These are phyloP conservation scores for Ceratothoa steindachneri DNA, from an alignment of 2,888 invertebrate species.

Conservation along the genomic window DNA sequence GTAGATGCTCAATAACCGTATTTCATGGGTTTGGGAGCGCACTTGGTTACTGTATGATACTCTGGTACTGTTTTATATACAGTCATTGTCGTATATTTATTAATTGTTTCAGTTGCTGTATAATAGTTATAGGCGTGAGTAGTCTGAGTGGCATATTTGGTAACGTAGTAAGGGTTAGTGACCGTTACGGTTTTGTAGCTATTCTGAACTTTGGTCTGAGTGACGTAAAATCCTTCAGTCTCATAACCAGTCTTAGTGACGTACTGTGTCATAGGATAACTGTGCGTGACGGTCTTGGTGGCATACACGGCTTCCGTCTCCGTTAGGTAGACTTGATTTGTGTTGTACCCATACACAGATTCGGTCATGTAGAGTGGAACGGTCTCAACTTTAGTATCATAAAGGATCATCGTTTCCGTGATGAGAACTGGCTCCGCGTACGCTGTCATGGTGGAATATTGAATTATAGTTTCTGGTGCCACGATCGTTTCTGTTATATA, in stretches of 20 bases:
- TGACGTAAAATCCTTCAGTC: slow-evolving; percentile 44
- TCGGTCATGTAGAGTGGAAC: slow-evolving; percentile 42
- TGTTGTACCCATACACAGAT: slow-evolving; percentile 42
- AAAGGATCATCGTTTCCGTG: slow-evolving; percentile 41
- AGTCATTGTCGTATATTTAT: slow-evolving; percentile 41
- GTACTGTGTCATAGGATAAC: slow-evolving; percentile 41
- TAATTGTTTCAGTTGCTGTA: slow-evolving; percentile 35
- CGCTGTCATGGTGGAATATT: slow-evolving; percentile 46
- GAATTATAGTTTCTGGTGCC: slow-evolving; percentile 43
- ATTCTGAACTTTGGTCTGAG: slow-evolving; percentile 45
- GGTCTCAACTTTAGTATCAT: slow-evolving; percentile 44
- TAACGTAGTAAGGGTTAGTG: slow-evolving; percentile 45
- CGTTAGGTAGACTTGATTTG: slow-evolving; percentile 40
- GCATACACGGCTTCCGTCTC: slow-evolving; percentile 40
- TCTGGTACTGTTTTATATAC: slow-evolving; percentile 42
- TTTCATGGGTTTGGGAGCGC: slow-evolving; percentile 26
- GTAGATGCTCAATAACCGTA: slow-evolving; percentile 37
- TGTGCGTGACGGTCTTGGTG: slow-evolving; percentile 38
- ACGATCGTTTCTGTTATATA: slow-evolving; percentile 46
- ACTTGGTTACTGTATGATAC: slow-evolving; percentile 45
- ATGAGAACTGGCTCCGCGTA: slow-evolving; percentile 40
- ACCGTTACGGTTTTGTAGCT: slow-evolving; percentile 42
- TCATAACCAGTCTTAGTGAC: slow-evolving; percentile 44
- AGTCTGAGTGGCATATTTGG: slow-evolving; percentile 36
- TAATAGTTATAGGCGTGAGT: slow-evolving; percentile 42